Conservation (phyloP, 2,797 vertebrate genomes). For the Leuciscus waleckii region DNA sequence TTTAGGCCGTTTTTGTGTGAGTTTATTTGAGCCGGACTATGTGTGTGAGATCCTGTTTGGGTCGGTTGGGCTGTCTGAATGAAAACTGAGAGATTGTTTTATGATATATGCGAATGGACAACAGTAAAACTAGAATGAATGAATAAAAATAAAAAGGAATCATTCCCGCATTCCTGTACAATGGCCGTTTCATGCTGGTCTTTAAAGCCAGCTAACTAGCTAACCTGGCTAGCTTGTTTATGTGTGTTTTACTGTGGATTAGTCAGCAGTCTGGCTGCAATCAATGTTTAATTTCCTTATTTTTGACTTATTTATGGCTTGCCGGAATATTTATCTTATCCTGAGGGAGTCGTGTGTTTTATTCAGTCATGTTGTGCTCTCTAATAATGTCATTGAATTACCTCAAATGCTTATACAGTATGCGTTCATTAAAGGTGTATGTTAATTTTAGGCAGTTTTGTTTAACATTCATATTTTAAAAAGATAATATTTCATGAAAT, state of each 20-base stretch:
- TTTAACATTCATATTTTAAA: neutral
- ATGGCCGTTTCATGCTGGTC: conserved; percentile 16
- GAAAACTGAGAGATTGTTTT: neutral
- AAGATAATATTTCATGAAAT: neutral
- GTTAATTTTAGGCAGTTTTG: neutral
- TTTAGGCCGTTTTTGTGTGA: conserved; percentile 28
- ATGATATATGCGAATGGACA: neutral
- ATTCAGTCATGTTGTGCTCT: neutral
- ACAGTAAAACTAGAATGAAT: neutral
- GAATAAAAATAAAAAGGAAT: neutral
- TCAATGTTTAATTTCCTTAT: neutral
- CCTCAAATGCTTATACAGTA: neutral
- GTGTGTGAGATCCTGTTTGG: conserved; percentile 2
- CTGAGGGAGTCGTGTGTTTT: neutral
- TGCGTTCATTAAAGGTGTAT: neutral
- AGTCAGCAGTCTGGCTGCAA: conserved; percentile 23
- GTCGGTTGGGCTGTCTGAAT: conserved; percentile 32
- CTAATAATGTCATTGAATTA: neutral
- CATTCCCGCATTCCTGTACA: conserved; percentile 33
- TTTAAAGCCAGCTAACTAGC: conserved; percentile 42
- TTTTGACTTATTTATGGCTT: conserved; percentile 12
- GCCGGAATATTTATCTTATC: neutral
- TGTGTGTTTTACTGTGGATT: conserved; percentile 45
- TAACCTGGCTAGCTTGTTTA: conserved; percentile 48
- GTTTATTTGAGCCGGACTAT: conserved; percentile 25